Evolutionary conservation across 2,888 invertebrate species (phyloP).

Genomic region (Acheta domesticus): DNA sequence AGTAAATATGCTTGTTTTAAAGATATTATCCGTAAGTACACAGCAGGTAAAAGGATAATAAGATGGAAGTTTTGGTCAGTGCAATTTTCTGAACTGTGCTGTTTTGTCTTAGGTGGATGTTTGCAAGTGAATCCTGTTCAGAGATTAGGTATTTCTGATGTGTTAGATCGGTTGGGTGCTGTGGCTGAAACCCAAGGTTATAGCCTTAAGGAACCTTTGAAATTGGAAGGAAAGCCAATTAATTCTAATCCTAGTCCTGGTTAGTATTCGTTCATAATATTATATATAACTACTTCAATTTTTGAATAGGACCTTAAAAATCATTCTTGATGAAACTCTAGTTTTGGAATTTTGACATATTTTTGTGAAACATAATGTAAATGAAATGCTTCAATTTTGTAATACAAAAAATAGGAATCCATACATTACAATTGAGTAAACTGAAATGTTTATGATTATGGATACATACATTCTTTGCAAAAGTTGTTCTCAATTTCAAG

Average conservation of each 20-base stretch:
- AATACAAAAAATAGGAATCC: no score
- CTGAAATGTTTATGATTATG: no score
- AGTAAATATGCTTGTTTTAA: slow-evolving; percentile 80
- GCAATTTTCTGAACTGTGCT: neutral
- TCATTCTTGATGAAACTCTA: neutral
- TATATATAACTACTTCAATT: neutral
- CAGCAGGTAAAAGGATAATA: slow-evolving; percentile 12
- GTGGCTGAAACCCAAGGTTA: slow-evolving; percentile 82
- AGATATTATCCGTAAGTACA: slow-evolving; percentile 49
- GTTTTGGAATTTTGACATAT: no score
- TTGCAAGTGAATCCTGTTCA: slow-evolving; percentile 77
- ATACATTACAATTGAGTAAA: no score
- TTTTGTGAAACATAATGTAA: no score
- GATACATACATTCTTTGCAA: no score
- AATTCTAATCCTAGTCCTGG: slow-evolving; percentile 42
- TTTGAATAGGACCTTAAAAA: neutral
- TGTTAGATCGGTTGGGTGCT: slow-evolving; percentile 82
- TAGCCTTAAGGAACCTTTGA: slow-evolving; percentile 75
- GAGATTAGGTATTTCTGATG: slow-evolving; percentile 71
- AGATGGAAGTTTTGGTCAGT: neutral
- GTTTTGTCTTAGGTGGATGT: slow-evolving; percentile 63
- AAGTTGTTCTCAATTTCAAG: no score
- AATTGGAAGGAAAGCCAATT: slow-evolving; percentile 56
- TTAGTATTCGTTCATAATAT: slow-evolving; percentile 36
- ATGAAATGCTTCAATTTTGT: no score